Evolutionary conservation across 1,140 invertebrate species (phyloP).

Genomic region (Drosophila repleta): DNA sequence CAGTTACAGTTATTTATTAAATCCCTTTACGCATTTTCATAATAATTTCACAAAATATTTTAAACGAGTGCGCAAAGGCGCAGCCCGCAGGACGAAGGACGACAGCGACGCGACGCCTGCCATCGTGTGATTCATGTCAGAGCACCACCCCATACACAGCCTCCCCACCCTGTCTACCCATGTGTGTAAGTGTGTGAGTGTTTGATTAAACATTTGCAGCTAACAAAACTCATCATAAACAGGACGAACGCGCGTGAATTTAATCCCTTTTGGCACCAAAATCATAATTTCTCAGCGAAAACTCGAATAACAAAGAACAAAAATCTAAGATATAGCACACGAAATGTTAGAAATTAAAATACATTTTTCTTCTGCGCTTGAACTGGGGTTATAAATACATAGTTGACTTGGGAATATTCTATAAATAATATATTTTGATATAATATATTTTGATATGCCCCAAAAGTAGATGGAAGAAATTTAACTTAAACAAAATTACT

Average conservation of each 20-base stretch:
- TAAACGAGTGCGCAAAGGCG: conserved; percentile 53
- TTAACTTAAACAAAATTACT: no score
- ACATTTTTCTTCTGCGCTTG: no score
- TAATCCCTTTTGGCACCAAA: conserved; percentile 81
- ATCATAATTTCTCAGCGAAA: conserved; percentile 68
- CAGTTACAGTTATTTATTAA: conserved; percentile 84
- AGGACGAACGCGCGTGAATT: conserved; percentile 74
- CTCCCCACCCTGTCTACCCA: conserved; percentile 5
- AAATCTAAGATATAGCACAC: conserved; percentile 27
- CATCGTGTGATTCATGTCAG: conserved; percentile 75
- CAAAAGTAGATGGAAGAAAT: no score
- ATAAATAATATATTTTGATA: no score
- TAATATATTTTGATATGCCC: no score
- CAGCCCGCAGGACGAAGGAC: conserved; percentile 21
- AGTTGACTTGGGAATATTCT: conserved; percentile 10
- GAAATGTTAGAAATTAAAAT: conserved; percentile 42
- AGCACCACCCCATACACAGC: conserved; percentile 1
- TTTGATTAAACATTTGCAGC: conserved; percentile 70
- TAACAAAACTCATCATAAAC: conserved; percentile 69
- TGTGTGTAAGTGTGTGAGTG: conserved; percentile 28
- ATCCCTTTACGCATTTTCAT: conserved; percentile 84
- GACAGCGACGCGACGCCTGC: conserved; percentile 41
- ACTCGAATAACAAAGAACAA: conserved; percentile 9
- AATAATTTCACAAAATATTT: conserved; percentile 82
- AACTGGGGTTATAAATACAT: no score